A percentile compares a stretch with the other conserved stretches of the same genome.
Conservation (phyloP, 2,888 invertebrate genomes). For the Poecilobothrus nobilitatus region DNA sequence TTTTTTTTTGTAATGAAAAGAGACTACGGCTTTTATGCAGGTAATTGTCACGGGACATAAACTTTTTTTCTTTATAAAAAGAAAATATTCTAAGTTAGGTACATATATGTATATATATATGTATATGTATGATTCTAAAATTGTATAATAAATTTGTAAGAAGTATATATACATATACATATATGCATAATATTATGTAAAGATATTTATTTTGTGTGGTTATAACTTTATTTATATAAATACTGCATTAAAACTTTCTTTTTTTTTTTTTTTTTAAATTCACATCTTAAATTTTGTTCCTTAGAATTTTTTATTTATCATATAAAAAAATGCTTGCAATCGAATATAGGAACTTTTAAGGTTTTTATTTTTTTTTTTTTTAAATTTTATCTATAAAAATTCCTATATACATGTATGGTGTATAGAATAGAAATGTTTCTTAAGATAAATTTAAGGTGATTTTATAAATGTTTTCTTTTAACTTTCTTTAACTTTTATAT, state of each 20-base stretch:
- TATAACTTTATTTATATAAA: too few species aligned
- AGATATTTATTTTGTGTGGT: neutral
- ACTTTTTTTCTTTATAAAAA: neutral
- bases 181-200: neutral
- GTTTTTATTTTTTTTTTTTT: too few species aligned
- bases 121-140: too few species aligned
- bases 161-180: neutral
- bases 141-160: too few species aligned
- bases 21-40: neutral
- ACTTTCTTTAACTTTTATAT: neutral
- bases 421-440: neutral
- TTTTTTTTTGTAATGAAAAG: neutral
- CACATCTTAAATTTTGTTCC: neutral
- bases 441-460: slow-evolving; percentile 3
- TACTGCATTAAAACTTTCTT: too few species aligned
- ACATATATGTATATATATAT: too few species aligned
- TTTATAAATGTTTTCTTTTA: neutral
- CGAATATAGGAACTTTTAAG: too few species aligned
- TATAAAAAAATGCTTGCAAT: too few species aligned
- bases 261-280: neutral
- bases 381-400: too few species aligned
- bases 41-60: neutral
- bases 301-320: too few species aligned
- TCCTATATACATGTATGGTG: neutral
- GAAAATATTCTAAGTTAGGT: neutral